These are phyloP conservation scores for Ectemnius continuus DNA, from an alignment of 2,888 invertebrate species.

Conservation along the genomic window DNA sequence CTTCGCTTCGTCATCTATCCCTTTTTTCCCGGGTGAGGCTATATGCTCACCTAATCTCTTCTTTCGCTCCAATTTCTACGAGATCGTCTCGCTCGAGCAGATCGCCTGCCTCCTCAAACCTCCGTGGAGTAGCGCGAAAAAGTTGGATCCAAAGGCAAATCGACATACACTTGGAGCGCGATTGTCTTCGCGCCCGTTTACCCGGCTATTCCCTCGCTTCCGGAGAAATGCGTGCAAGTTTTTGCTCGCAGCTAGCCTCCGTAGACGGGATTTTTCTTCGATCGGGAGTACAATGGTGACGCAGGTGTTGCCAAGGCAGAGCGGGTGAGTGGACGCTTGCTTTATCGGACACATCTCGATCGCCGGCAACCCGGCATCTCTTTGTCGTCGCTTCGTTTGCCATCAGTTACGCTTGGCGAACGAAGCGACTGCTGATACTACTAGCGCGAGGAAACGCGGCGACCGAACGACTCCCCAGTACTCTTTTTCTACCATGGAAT, in stretches of 20 bases:
- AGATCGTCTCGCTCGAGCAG: constrained; percentile 31
- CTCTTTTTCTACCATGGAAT: too few species aligned
- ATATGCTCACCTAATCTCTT: constrained; percentile 45
- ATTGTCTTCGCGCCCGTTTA: too few species aligned
- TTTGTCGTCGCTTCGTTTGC: constrained; percentile 50
- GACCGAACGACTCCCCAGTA: too few species aligned
- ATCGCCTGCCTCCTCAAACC: constrained; percentile 24
- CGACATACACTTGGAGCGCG: too few species aligned
- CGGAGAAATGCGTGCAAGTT: too few species aligned
- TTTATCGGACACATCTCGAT: constrained; percentile 33
- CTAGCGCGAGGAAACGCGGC: too few species aligned
- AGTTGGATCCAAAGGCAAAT: too few species aligned
- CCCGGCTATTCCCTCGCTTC: too few species aligned
- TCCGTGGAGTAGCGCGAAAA: too few species aligned
- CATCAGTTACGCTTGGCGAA: constrained; percentile 70
- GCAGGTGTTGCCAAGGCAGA: constrained; percentile 47
- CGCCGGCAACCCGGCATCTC: constrained; percentile 30
- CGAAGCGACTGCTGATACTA: too few species aligned
- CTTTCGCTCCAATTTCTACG: constrained; percentile 47
- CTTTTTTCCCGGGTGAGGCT: constrained; percentile 29
- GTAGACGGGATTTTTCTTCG: constrained; percentile 25
- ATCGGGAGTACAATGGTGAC: constrained; percentile 20
- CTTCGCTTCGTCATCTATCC: constrained; percentile 35
- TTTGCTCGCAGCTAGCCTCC: too few species aligned
- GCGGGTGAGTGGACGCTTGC: constrained; percentile 22